A percentile compares a stretch with the other conserved stretches of the same genome.
phyloP scores from a whole-genome alignment of 35 echinoderm and acorn worm genomes.

The Strongylocentrotus purpuratus region DNA sequence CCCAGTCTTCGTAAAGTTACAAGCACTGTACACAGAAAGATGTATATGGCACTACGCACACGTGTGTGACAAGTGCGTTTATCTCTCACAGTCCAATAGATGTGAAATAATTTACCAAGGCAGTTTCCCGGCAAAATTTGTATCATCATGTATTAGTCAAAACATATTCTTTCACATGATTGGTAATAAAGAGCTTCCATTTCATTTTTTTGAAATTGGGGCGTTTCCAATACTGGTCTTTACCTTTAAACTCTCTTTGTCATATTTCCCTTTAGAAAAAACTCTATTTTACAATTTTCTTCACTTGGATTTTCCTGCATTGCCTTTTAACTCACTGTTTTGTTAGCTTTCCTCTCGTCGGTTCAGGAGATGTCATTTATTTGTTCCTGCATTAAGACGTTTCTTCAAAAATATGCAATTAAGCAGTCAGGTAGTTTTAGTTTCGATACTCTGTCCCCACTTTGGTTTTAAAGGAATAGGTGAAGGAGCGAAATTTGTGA shows the following conservation, averaged over 20 bases:
- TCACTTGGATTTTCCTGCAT: not conserved
- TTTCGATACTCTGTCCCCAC: not conserved
- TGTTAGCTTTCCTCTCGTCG: not conserved
- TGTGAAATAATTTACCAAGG: too few species aligned
- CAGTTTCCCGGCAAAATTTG: too few species aligned
- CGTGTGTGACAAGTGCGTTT: too few species aligned
- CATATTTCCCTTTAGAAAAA: not conserved
- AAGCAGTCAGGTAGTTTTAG: not conserved
- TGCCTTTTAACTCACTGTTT: not conserved
- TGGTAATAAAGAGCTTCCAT: too few species aligned
- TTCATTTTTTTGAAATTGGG: too few species aligned
- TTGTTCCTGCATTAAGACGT: not conserved
- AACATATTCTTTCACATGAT: too few species aligned
- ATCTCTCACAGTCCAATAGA: too few species aligned
- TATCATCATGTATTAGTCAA: too few species aligned
- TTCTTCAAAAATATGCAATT: not conserved
- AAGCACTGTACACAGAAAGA: too few species aligned
- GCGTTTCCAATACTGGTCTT: too few species aligned
- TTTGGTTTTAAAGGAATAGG: not conserved
- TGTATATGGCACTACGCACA: too few species aligned
- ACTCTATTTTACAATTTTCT: not conserved
- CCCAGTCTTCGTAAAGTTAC: too few species aligned
- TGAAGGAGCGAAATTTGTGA: not conserved
- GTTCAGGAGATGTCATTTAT: not conserved
- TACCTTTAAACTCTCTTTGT: not conserved